Conservation (phyloP, 1,140 invertebrate species). For the Steinernema feltiae region DNA sequence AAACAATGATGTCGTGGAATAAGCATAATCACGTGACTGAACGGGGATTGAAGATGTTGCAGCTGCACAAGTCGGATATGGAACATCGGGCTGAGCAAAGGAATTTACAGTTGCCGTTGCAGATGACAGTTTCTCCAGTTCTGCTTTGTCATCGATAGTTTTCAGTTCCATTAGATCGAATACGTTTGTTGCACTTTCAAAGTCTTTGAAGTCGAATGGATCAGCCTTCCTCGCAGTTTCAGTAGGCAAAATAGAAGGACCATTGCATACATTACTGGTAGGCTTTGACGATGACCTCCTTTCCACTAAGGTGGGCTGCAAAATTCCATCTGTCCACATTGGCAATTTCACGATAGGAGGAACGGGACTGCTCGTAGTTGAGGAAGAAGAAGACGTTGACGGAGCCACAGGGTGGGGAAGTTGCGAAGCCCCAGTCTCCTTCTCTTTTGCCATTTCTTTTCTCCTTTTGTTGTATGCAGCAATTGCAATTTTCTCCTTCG, state of each 20-base stretch:
- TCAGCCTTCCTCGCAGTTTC: neutral
- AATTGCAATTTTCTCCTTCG: constrained; percentile 34
- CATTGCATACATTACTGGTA: neutral
- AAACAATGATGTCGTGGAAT: neutral
- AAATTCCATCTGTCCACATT: neutral
- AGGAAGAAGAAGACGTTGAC: neutral
- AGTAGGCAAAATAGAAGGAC: neutral
- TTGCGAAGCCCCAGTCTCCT: neutral
- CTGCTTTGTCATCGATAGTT: constrained; percentile 45
- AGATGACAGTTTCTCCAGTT: constrained; percentile 40
- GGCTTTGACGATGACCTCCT: neutral
- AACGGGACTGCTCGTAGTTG: neutral
- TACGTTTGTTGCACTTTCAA: constrained; percentile 37
- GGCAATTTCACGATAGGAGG: neutral
- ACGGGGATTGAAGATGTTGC: too few species aligned
- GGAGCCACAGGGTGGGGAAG: neutral
- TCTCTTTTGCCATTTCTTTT: constrained; percentile 13
- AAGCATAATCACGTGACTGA: constrained; percentile 31
- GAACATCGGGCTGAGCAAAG: too few species aligned
- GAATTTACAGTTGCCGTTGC: too few species aligned
- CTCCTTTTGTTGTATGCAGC: constrained; percentile 24
- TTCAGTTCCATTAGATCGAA: constrained; percentile 48
- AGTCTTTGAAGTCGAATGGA: constrained; percentile 42
- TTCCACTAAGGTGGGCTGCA: neutral
- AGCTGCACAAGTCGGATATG: too few species aligned